Percentiles rank a stretch among this genome's conserved stretches.
phyloP scores from a whole-genome alignment of 2,797 vertebrate species.

The Furcifer pardalis region DNA sequence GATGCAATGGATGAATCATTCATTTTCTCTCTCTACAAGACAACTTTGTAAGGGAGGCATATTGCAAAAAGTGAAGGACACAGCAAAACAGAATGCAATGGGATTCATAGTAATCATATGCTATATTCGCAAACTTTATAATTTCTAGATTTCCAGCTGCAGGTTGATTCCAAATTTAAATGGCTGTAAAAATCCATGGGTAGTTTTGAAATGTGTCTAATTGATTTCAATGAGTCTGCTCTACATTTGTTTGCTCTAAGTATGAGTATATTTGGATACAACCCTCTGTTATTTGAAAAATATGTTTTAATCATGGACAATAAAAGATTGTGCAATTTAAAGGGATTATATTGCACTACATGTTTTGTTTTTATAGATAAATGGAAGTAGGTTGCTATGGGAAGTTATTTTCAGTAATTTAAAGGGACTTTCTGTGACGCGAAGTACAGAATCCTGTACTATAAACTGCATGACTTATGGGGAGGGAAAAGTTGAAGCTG shows the following conservation, averaged over 20 bases:
- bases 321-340: not conserved
- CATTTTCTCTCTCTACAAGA: accelerated
- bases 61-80: not conserved
- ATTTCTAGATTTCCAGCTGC: too few relatives aligned
- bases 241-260: too few relatives aligned
- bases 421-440: not conserved
- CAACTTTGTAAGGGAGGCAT: not conserved
- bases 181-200: too few relatives aligned
- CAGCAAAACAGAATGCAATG: not conserved
- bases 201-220: not conserved
- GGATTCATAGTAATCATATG: not conserved
- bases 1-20: too few relatives aligned
- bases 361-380: not conserved
- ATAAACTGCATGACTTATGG: not conserved
- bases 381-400: not conserved
- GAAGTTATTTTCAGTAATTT: not conserved
- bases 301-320: too few relatives aligned
- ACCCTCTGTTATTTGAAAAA: not conserved
- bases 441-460: not conserved
- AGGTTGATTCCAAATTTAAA: too few relatives aligned
- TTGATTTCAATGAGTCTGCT: not conserved
- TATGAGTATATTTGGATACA: not conserved
- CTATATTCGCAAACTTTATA: not conserved
- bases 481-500: not conserved
- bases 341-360: not conserved